Evolutionary conservation across 2,888 invertebrate species (phyloP).

Genomic region (Diaprepes abbreviatus): DNA sequence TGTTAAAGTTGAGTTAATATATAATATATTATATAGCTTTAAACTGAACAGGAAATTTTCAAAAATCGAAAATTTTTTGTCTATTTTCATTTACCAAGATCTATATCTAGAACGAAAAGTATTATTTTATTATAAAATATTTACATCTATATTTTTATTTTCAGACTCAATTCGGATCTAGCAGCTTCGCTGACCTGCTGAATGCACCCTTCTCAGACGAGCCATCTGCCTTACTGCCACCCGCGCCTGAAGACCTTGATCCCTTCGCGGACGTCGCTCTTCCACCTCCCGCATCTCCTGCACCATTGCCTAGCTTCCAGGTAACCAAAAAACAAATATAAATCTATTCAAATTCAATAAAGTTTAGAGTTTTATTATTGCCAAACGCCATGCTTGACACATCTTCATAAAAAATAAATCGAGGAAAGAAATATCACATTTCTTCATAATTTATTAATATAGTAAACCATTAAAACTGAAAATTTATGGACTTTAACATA

Average conservation of each 20-base stretch:
- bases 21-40: too few species aligned
- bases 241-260: constrained; percentile 77
- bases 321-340: constrained; percentile 62
- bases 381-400: not conserved
- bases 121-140: too few species aligned
- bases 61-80: too few species aligned
- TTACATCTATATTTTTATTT: constrained; percentile 40
- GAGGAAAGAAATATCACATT: not conserved
- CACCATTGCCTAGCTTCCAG: constrained; percentile 86
- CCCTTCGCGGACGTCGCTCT: constrained; percentile 79
- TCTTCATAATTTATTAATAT: not conserved
- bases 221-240: constrained; percentile 73
- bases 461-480: not conserved
- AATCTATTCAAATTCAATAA: too few species aligned
- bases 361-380: not conserved
- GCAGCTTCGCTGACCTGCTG: constrained; percentile 83
- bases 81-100: too few species aligned
- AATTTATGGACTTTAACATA: not conserved
- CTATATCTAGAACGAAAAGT: too few species aligned
- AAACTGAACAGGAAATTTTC: too few species aligned
- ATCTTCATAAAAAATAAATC: not conserved
- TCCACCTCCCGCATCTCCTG: constrained; percentile 66
- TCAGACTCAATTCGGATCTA: constrained; percentile 83
- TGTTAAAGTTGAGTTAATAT: too few species aligned
- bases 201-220: constrained; percentile 80